phyloP scores from a whole-genome alignment of 2,113 vertebrate species.

The Sinocyclocheilus grahami region DNA sequence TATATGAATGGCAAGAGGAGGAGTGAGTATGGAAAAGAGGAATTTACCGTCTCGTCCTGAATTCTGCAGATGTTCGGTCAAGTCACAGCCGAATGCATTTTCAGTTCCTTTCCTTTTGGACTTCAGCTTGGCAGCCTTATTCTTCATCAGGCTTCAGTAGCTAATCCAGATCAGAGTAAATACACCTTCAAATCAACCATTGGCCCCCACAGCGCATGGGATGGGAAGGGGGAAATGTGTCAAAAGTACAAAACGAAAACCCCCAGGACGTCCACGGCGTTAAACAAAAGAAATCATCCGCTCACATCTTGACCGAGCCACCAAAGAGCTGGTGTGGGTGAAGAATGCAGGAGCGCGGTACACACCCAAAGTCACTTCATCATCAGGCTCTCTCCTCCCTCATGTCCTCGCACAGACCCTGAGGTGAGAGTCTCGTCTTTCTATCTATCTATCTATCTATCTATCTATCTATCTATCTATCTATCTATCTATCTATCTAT shows the following conservation, averaged over 20 bases:
- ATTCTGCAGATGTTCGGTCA: conserved; percentile 91
- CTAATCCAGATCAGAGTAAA: conserved; percentile 67
- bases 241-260: conserved; percentile 45
- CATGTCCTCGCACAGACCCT: conserved; percentile 2
- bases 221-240: conserved; percentile 32
- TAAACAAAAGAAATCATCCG: conserved; percentile 70
- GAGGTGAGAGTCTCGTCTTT: background rate
- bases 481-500: too few relatives aligned
- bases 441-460: too few relatives aligned
- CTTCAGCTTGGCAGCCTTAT: conserved; percentile 97
- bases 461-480: too few relatives aligned
- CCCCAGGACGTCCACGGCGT: conserved; percentile 56
- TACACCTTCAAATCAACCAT: conserved; percentile 53
- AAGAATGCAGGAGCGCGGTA: conserved; percentile 50
- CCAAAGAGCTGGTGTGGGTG: conserved; percentile 53
- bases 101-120: conserved; percentile 91
- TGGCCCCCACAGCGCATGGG: conserved; percentile 53
- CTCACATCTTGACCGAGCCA: conserved; percentile 73
- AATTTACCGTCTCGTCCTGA: conserved; percentile 95
- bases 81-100: conserved; percentile 93
- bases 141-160: conserved; percentile 92
- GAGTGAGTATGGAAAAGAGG: conserved; percentile 15
- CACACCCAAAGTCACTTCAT: conserved; percentile 71
- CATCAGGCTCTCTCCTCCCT: conserved; percentile 38
- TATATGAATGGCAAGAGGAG: conserved; percentile 26